Base-by-base conservation (phyloP, 2,888 invertebrate species). In the Diaphora mendica region DNA sequence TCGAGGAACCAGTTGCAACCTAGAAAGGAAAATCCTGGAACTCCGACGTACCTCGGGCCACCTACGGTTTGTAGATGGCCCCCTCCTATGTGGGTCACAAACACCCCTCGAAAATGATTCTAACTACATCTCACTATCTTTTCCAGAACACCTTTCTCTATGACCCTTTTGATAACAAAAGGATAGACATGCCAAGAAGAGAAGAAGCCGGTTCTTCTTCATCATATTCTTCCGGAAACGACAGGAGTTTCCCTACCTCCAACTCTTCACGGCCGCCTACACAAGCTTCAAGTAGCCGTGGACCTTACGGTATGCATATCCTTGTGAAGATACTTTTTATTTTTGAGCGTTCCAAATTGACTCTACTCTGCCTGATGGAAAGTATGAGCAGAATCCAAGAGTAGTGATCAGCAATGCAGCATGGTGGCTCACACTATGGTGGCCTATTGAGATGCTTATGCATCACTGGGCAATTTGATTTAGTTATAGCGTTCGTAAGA, bases 121-220 rank as follows among this genome's bases (percentile, higher is more conserved):
- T n/a, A 44, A 44, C 44, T 17, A 4, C 51, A 51, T 20, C 51
- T 51, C 20, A 64, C 8, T 20, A 20, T 20, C 23, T 15, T 55
- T 89, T 89, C 0, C 89, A 94, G 93, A 90, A 94, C 13, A 95
- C 95, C 0, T 94, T 95, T 72, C 90, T 93, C 79, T 95, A 91
- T 83, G 91, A 95, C 55, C 95, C 90, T 0, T 95, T 94, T 78
- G 93, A 94, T 48, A 88, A 94, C 75, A 84, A 90, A 3, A 79
- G 92, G 7, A 95, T 95, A 51, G 87, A 91, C 35, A 75, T 86
- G 17, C 70, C 80, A 2, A 87, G 84, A 23, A 87, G 85, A 23
- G 75, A 84, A 0, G 86, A 86, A 1, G 44, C 73, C 0, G 7
- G 20, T 0, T 78, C 83, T 0, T 44, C 59, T 2, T 81, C 84